Evolutionary conservation across 2,113 vertebrate genomes (phyloP).

Genomic region (Martes martes): DNA sequence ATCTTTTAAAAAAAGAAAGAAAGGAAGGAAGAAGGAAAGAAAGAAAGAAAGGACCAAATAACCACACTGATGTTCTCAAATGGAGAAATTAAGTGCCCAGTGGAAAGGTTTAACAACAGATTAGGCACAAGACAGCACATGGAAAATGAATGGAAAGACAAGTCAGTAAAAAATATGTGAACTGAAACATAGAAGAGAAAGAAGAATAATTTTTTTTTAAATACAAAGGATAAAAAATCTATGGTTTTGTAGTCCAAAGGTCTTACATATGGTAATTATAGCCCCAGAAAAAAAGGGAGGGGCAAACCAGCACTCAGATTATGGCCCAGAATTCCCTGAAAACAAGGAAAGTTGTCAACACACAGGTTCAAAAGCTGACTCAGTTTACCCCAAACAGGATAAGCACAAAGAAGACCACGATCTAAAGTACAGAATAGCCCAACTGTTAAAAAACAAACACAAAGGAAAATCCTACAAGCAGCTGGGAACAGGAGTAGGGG

Average conservation of each 20-base stretch:
- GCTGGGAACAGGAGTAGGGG: rapidly evolving
- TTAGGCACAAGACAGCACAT: neutral
- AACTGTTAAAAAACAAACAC: neutral
- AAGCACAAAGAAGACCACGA: neutral
- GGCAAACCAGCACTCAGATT: neutral
- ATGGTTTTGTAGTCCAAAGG: neutral
- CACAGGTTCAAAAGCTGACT: neutral
- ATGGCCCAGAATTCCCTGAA: neutral
- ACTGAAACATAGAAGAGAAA: neutral
- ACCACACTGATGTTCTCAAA: neutral
- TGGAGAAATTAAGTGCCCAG: neutral
- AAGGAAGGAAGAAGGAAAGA: neutral
- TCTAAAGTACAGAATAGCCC: neutral
- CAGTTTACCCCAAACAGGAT: neutral
- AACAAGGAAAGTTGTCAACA: neutral
- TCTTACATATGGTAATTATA: neutral
- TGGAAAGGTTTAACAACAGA: neutral
- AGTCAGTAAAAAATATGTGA: neutral
- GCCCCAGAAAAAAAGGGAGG: neutral
- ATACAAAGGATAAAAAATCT: neutral
- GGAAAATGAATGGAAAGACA: neutral
- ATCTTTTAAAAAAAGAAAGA: neutral
- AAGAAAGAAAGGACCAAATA: neutral
- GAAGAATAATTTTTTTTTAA: neutral
- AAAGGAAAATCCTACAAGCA: neutral